These are phyloP conservation scores for Automeris io DNA, from an alignment of 2,888 invertebrate genomes.

Conservation along the genomic window DNA sequence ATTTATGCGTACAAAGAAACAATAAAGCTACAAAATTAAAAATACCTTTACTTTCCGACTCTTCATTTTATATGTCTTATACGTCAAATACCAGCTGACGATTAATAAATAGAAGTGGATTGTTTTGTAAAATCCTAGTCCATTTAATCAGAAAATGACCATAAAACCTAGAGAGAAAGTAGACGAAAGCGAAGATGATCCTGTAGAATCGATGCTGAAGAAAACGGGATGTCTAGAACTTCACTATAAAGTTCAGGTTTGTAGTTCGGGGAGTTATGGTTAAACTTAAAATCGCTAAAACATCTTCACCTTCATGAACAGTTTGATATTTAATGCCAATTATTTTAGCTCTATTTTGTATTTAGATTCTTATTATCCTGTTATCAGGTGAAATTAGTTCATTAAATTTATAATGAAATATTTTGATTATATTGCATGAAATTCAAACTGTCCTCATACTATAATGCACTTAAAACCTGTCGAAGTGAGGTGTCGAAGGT, in stretches of 20 bases:
- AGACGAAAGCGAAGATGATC: constrained; percentile 82
- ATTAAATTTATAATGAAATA: too few species aligned
- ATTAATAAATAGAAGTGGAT: too few species aligned
- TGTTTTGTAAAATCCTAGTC: constrained; percentile 10
- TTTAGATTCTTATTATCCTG: too few species aligned
- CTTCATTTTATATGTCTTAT: constrained; percentile 8
- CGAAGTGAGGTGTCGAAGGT: too few species aligned
- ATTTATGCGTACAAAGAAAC: not conserved
- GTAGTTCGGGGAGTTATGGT: not conserved
- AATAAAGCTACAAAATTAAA: not conserved
- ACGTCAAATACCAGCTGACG: constrained; percentile 16
- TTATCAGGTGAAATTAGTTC: too few species aligned
- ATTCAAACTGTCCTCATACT: constrained; percentile 4
- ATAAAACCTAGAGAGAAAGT: constrained; percentile 48
- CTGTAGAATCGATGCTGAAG: constrained; percentile 91
- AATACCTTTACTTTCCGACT: constrained; percentile 1
- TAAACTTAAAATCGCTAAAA: not conserved
- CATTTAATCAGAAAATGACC: constrained; percentile 41
- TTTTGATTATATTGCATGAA: not conserved
- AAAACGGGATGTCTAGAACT: constrained; percentile 93
- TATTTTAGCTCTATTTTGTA: too few species aligned
- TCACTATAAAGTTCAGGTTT: constrained; percentile 93
- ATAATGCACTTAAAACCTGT: too few species aligned
- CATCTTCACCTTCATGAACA: not conserved
- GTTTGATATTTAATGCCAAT: too few species aligned